Conservation (phyloP, 2,888 invertebrate species). For the Ormyrus thymus region DNA sequence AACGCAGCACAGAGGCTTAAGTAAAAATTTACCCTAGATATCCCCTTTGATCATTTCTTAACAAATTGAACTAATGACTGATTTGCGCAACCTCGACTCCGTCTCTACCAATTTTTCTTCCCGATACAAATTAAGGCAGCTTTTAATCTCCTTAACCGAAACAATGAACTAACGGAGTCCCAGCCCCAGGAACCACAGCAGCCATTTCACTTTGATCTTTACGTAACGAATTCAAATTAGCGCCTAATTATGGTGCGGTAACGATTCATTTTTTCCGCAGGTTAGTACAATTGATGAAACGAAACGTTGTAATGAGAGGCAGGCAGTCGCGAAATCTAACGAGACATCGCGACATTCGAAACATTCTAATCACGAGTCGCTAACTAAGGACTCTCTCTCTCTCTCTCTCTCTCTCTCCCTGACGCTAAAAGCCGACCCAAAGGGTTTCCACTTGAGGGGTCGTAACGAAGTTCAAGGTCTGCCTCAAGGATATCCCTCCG, state of each 20-base stretch:
- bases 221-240: background rate
- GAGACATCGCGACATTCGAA: slow-evolving; percentile 46
- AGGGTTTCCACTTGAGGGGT: slow-evolving; percentile 33
- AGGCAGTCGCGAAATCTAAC: slow-evolving; percentile 30
- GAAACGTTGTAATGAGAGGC: slow-evolving; percentile 38
- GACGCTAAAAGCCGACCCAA: slow-evolving; percentile 18
- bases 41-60: too few relatives aligned
- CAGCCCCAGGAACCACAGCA: background rate
- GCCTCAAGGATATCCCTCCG: slow-evolving; percentile 15
- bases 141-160: too few relatives aligned
- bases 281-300: slow-evolving; percentile 9
- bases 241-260: slow-evolving; percentile 1
- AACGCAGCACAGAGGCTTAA: too few relatives aligned
- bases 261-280: background rate
- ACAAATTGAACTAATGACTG: too few relatives aligned
- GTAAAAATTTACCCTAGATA: too few relatives aligned
- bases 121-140: too few relatives aligned
- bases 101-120: too few relatives aligned
- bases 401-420: slow-evolving; percentile 5
- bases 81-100: too few relatives aligned
- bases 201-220: slow-evolving; percentile 19
- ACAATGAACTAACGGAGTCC: too few relatives aligned
- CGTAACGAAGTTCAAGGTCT: slow-evolving; percentile 48
- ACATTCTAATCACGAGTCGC: slow-evolving; percentile 42
- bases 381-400: slow-evolving; percentile 26